Conservation (phyloP, 2,888 invertebrate species). For the Sturmia bella region DNA sequence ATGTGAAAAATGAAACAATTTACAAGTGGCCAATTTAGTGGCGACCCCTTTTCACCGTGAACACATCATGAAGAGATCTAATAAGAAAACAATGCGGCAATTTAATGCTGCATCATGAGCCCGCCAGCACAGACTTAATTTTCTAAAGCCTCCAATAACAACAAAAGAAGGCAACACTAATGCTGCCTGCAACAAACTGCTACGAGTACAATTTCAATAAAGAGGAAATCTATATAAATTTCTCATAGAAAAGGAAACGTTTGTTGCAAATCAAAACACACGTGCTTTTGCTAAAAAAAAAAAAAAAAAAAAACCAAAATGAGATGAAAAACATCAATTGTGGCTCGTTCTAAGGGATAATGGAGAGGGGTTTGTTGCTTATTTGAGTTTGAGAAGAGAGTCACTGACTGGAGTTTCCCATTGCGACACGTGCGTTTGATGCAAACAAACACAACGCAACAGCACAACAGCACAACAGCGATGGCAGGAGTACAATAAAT, state of each 20-base stretch:
- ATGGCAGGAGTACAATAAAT: conserved; percentile 38
- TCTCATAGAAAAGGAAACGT: conserved; percentile 71
- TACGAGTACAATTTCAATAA: conserved; percentile 23
- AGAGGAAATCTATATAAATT: conserved; percentile 45
- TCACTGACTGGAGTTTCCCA: conserved; percentile 57
- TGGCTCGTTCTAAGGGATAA: conserved; percentile 73
- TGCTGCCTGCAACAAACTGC: conserved; percentile 39
- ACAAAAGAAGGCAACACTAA: conserved; percentile 25
- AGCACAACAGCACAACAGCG: conserved; percentile 18
- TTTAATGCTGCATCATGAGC: conserved; percentile 81
- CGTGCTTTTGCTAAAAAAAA: conserved; percentile 76
- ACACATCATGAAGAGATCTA: conserved; percentile 38
- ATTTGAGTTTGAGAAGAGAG: conserved; percentile 58
- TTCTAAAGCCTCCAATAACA: conserved; percentile 67
- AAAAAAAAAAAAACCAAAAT: conserved; percentile 8
- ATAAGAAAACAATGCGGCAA: conserved; percentile 79
- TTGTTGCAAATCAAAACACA: conserved; percentile 82
- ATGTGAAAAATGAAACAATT: conserved; percentile 68
- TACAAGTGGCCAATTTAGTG: conserved; percentile 64
- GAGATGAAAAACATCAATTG: conserved; percentile 76
- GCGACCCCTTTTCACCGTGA: conserved; percentile 53
- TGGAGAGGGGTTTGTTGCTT: conserved; percentile 55
- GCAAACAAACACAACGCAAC: conserved; percentile 60
- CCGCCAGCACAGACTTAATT: conserved; percentile 72
- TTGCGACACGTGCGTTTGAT: conserved; percentile 65